Percentiles rank a stretch among this genome's conserved stretches.
Conservation (phyloP, 1,140 invertebrate genomes). For the Zaprionus inermis region DNA sequence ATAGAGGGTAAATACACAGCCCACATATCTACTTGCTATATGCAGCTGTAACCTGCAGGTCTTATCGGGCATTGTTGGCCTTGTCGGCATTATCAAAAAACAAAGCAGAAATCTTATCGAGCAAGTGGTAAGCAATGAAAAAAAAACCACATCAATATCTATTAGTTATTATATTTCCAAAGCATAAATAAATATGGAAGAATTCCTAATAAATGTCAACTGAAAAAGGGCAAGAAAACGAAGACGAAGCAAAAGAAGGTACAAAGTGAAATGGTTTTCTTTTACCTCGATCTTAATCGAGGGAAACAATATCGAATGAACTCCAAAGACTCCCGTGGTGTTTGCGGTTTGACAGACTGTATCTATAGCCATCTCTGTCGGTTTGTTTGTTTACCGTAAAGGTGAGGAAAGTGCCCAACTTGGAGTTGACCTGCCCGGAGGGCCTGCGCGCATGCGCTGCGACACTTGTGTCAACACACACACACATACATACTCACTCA, state of each 20-base stretch:
- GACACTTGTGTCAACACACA: constrained; percentile 63
- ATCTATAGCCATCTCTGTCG: constrained; percentile 19
- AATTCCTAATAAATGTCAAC: constrained; percentile 64
- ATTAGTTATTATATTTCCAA: constrained; percentile 56
- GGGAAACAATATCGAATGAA: constrained; percentile 74
- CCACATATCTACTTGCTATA: neutral
- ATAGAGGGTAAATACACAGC: constrained; percentile 1
- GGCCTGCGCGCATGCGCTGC: constrained; percentile 29
- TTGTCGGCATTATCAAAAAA: constrained; percentile 69
- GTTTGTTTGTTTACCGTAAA: constrained; percentile 51
- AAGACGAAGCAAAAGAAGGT: constrained; percentile 7
- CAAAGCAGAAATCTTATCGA: constrained; percentile 63
- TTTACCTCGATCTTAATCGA: constrained; percentile 65
- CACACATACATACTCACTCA: neutral
- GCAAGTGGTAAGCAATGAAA: constrained; percentile 8
- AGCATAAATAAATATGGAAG: constrained; percentile 31
- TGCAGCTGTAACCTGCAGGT: constrained; percentile 9
- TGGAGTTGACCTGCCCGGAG: constrained; percentile 47
- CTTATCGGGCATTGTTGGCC: constrained; percentile 47
- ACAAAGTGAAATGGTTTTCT: constrained; percentile 64
- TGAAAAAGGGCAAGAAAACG: constrained; percentile 20
- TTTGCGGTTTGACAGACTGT: constrained; percentile 59
- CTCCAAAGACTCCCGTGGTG: constrained; percentile 69
- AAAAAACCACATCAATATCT: constrained; percentile 50
- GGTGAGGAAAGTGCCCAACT: constrained; percentile 45